Conservation (phyloP, 2,113 vertebrate species). For the Pogonocichla stellata region DNA sequence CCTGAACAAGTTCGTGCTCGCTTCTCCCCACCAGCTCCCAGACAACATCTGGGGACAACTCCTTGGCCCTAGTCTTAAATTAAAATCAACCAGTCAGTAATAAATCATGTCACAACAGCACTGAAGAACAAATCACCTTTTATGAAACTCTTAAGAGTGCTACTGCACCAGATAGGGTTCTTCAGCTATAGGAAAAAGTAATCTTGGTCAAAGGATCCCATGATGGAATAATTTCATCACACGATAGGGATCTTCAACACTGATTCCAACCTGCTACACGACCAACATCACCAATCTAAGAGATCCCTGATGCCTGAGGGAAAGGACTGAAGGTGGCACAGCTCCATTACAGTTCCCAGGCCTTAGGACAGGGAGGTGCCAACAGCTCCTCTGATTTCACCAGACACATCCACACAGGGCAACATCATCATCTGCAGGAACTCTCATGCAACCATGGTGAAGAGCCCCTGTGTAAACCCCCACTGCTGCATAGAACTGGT, state of each 20-base stretch:
- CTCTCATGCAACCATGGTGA: not conserved
- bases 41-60: not conserved
- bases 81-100: not conserved
- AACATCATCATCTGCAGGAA: not conserved
- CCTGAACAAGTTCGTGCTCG: not conserved
- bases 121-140: not conserved
- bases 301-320: not conserved
- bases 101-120: not conserved
- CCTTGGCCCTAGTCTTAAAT: not conserved
- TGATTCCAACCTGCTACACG: not conserved
- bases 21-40: not conserved
- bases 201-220: not conserved
- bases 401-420: accelerated
- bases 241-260: not conserved
- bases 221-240: not conserved
- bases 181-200: not conserved
- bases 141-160: not conserved
- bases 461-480: not conserved
- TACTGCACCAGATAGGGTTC: not conserved
- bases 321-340: accelerated
- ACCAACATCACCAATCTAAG: not conserved
- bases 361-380: not conserved
- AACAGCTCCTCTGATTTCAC: not conserved
- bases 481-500: accelerated
- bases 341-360: not conserved